Evolutionary conservation across 2,888 invertebrate genomes (phyloP).

Genomic region (Ganaspis brasiliensis): DNA sequence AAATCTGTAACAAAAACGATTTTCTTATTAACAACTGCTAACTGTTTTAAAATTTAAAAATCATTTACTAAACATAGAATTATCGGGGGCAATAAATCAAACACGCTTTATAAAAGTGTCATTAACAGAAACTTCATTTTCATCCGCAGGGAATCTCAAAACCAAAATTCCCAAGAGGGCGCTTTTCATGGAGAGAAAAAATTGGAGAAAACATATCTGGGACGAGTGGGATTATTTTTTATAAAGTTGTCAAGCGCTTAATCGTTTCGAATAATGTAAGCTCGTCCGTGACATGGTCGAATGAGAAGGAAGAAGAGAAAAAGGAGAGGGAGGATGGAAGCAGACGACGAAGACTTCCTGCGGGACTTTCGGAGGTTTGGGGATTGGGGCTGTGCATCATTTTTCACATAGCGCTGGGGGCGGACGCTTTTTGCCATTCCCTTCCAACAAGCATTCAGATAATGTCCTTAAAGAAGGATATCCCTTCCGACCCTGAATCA

Average conservation of each 20-base stretch:
- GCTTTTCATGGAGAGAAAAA: no score
- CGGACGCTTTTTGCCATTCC: conserved; percentile 76
- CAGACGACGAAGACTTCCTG: conserved; percentile 69
- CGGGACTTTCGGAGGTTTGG: conserved; percentile 72
- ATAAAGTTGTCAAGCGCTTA: conserved; percentile 71
- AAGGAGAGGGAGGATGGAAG: conserved; percentile 36
- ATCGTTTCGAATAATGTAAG: conserved; percentile 73
- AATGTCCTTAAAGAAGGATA: conserved; percentile 80
- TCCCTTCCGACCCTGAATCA: conserved; percentile 71
- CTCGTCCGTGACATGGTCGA: conserved; percentile 68
- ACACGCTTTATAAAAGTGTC: no score
- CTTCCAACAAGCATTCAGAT: conserved; percentile 74
- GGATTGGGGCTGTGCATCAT: conserved; percentile 79
- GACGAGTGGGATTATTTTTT: conserved; percentile 67
- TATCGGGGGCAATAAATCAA: no score
- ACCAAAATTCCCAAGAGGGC: not conserved
- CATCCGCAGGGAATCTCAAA: conserved; percentile 22
- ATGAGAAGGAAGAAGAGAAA: conserved; percentile 43
- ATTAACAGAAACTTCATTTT: conserved; percentile 14
- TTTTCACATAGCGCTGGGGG: conserved; percentile 79
- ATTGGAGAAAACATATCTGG: conserved; percentile 3
- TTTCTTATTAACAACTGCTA: not conserved
- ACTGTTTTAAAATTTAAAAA: not conserved
- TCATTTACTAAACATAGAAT: no score
- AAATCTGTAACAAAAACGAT: conserved; percentile 69